These are phyloP conservation scores for Drosophila suboccidentalis DNA, from an alignment of 2,888 invertebrate species.

Conservation along the genomic window DNA sequence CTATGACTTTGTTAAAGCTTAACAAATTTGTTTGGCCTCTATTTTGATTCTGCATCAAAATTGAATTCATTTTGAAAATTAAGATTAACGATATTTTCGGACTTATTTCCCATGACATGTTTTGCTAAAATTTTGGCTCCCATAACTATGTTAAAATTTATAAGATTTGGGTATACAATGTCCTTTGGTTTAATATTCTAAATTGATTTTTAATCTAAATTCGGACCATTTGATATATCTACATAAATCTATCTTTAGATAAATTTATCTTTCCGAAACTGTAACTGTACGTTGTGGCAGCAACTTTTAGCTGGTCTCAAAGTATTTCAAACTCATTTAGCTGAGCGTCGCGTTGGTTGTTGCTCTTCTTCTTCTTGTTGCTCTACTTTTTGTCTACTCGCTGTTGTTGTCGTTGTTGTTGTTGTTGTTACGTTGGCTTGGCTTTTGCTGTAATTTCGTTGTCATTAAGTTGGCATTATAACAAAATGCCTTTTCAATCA, in stretches of 20 bases:
- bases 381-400: neutral
- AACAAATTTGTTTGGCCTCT: no score
- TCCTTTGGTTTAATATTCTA: no score
- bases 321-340: slow-evolving; percentile 77
- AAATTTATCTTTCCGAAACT: slow-evolving; percentile 2
- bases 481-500: slow-evolving; percentile 83
- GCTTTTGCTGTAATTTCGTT: slow-evolving; percentile 78
- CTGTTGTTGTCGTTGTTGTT: neutral
- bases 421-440: slow-evolving; percentile 40
- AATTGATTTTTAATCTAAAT: no score
- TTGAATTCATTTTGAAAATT: no score
- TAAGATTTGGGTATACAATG: no score
- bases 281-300: slow-evolving; percentile 29
- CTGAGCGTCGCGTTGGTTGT: slow-evolving; percentile 27
- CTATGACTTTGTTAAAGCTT: no score
- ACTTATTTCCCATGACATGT: no score
- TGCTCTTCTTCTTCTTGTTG: slow-evolving; percentile 17
- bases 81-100: no score
- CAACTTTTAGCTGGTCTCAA: slow-evolving; percentile 68
- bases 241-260: neutral
- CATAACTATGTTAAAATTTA: no score
- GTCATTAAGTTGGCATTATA: slow-evolving; percentile 83
- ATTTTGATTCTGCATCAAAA: no score
- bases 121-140: no score
- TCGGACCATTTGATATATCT: neutral